phyloP scores from a whole-genome alignment of 1,140 invertebrate genomes.

The Papilio polyxenes region DNA sequence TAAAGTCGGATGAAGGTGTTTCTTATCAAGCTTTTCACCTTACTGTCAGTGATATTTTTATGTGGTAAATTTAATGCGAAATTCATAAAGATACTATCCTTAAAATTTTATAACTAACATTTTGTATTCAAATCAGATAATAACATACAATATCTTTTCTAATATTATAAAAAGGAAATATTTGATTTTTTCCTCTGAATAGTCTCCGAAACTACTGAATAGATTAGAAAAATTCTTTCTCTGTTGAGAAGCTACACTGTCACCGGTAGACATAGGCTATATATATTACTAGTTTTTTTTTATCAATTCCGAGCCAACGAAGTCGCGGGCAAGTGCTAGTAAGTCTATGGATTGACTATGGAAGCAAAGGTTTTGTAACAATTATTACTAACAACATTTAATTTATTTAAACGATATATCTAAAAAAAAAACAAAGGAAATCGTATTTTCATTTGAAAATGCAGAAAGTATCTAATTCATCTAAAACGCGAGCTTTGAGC shows the following conservation, averaged over 20 bases:
- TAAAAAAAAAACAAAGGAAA: conserved; percentile 28
- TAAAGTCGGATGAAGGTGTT: conserved; percentile 71
- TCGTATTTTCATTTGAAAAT: conserved; percentile 32
- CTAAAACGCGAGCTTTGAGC: conserved; percentile 59
- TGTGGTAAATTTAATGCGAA: background rate
- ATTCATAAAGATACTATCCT: background rate
- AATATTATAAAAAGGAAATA: too few relatives aligned
- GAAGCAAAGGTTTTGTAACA: too few relatives aligned
- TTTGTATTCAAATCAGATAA: background rate
- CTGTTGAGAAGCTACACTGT: too few relatives aligned
- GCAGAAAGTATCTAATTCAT: conserved; percentile 59
- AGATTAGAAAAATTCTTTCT: too few relatives aligned
- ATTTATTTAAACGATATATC: background rate
- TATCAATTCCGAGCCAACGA: too few relatives aligned
- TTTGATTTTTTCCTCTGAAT: too few relatives aligned
- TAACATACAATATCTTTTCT: too few relatives aligned
- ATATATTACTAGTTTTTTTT: too few relatives aligned
- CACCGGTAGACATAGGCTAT: too few relatives aligned
- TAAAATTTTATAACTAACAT: background rate
- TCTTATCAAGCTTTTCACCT: conserved; percentile 58
- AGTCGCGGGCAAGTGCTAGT: too few relatives aligned
- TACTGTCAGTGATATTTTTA: background rate
- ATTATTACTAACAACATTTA: background rate
- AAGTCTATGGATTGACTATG: too few relatives aligned
- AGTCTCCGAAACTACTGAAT: too few relatives aligned